Conservation (phyloP, 2,797 vertebrate species). For the Chaunax sp. region DNA sequence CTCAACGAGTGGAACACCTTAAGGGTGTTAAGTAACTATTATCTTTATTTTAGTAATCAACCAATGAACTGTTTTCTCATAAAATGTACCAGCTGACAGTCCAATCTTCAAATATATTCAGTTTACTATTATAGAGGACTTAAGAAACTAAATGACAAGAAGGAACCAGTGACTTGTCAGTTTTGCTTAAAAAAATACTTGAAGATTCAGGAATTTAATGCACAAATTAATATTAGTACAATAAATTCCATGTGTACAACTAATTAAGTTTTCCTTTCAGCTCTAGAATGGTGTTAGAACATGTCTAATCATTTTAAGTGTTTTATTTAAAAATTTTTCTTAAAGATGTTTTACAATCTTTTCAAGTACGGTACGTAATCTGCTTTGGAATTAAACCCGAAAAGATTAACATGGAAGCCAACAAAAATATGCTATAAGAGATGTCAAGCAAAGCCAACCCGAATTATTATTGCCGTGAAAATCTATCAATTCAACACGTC, state of each 20-base stretch:
- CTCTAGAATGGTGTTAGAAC: background rate
- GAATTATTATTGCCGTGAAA: background rate
- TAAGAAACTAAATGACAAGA: background rate
- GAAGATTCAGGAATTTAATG: too few species aligned
- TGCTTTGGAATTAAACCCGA: background rate
- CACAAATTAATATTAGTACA: too few species aligned
- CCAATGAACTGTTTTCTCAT: background rate
- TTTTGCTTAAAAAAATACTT: background rate
- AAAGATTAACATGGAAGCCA: background rate
- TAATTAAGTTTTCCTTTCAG: background rate
- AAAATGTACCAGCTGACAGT: background rate
- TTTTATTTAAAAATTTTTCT: background rate
- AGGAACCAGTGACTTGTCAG: background rate
- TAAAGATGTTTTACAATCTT: background rate
- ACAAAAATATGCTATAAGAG: background rate
- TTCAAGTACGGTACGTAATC: background rate
- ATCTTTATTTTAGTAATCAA: background rate
- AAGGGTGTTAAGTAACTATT: background rate
- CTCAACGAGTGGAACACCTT: background rate
- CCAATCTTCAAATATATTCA: background rate
- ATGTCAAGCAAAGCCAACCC: background rate
- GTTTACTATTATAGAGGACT: background rate
- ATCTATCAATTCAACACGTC: fast-evolving
- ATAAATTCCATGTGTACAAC: too few species aligned
- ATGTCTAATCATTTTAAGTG: background rate